Evolutionary conservation across 2,888 invertebrate genomes (phyloP).

Genomic region (Charanyca ferruginea): DNA sequence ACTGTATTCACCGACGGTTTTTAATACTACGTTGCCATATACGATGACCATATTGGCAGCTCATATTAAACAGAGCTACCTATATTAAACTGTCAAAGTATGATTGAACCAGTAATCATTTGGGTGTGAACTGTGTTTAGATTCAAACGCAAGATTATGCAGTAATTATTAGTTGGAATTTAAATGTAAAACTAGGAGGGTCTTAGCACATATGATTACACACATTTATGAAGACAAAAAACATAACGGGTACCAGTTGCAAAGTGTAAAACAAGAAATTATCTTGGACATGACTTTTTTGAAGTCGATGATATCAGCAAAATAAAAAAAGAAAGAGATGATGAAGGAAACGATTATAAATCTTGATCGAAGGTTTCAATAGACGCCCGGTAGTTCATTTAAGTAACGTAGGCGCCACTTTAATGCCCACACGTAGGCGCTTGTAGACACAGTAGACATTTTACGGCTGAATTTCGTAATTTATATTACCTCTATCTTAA

Average conservation of each 20-base stretch:
- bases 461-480: slow-evolving; percentile 5
- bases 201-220: not conserved
- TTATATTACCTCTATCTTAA: slow-evolving; percentile 21
- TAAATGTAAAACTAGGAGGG: not conserved
- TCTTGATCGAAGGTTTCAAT: not conserved
- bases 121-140: slow-evolving; percentile 31
- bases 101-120: slow-evolving; percentile 37
- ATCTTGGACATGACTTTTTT: not conserved
- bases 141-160: slow-evolving; percentile 33
- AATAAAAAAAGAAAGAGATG: too few species aligned
- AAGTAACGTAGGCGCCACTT: slow-evolving; percentile 26
- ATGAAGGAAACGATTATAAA: not conserved
- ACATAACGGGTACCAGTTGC: not conserved
- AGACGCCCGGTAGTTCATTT: slow-evolving; percentile 10
- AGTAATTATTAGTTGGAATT: slow-evolving; percentile 31
- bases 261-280: not conserved
- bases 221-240: not conserved
- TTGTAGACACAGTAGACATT: slow-evolving; percentile 8
- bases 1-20: slow-evolving; percentile 13
- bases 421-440: slow-evolving; percentile 4
- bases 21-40: slow-evolving; percentile 17
- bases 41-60: slow-evolving; percentile 28
- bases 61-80: slow-evolving; percentile 40
- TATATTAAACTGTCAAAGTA: slow-evolving; percentile 62
- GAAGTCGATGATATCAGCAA: not conserved